These are phyloP conservation scores for Tipula lateralis DNA, from an alignment of 2,888 invertebrate genomes.

Conservation along the genomic window DNA sequence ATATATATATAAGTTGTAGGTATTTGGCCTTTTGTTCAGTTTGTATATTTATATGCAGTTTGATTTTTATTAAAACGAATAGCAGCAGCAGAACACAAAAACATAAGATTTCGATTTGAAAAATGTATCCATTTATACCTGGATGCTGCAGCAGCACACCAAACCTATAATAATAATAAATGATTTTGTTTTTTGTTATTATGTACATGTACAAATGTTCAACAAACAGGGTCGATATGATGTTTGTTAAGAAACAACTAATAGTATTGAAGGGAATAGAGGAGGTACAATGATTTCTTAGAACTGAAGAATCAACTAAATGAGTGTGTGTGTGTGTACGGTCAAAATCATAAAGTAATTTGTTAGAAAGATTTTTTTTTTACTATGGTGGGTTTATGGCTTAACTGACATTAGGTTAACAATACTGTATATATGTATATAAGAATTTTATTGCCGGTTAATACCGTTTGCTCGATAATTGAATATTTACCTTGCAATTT, in stretches of 20 bases:
- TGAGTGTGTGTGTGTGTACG: neutral
- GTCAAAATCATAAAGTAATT: neutral
- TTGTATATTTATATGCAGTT: neutral
- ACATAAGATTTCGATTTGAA: neutral
- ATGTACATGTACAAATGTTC: neutral
- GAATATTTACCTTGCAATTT: neutral
- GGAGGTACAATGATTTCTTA: neutral
- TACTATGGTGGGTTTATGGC: neutral
- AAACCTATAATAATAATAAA: constrained; percentile 4
- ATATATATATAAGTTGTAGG: constrained; percentile 6
- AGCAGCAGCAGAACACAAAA: neutral
- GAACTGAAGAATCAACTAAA: neutral
- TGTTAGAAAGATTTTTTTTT: neutral
- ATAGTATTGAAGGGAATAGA: neutral
- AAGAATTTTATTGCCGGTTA: neutral
- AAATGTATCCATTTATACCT: constrained; percentile 19
- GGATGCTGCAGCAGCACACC: neutral
- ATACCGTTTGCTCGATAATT: neutral
- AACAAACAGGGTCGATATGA: neutral
- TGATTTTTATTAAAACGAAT: neutral
- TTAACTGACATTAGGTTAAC: neutral
- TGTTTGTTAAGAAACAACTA: neutral
- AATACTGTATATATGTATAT: neutral
- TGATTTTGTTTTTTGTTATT: neutral
- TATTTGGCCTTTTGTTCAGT: neutral